Base-by-base conservation (phyloP, 2,797 vertebrate genomes). In the Clamator glandarius region DNA sequence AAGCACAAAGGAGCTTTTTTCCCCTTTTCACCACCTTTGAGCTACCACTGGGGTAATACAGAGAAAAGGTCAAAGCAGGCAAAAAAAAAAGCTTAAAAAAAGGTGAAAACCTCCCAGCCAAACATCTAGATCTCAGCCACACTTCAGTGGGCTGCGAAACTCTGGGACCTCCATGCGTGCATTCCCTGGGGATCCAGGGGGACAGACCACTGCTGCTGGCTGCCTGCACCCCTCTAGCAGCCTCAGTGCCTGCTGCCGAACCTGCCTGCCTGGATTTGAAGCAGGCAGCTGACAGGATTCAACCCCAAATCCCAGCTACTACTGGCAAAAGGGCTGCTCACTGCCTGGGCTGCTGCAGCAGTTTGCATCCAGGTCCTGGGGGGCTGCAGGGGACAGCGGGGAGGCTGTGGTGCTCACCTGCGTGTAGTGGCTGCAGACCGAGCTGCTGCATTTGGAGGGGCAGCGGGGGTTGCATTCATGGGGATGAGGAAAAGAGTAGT, bases 371-470 rank as follows among this genome's bases (percentile, higher is more conserved):
- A 3, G 25, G 16, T 48, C 5, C 52, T 0, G 5, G 36, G 29
- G 31, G 35, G 29, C 24, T 74, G 35, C 1, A 2, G 24, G 61
- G 8, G 44, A 5, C 8, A 36, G 61, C 8, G 15, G 13, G 39
- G 39, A 46, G 55, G 9, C 35, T 33, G n/a, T 1, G 14, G 75
- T 1, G 8, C 95, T 96, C 97, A 99, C 99, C 98, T 99, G 98
- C 1, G 98, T 99, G 85, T 99, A 99, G 96, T 99, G 99, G 82
- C 98, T 98, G 96, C 99, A 99, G 67, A 99, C 98, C 0, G 98
- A 96, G 28, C 98, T 97, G 0, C 92, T 97, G 96, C 99, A 99
- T 87, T 91, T 97, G 97, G 96, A 98, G 11, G 99, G 98, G 83
- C 98, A 98, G 76, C 72, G 97, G 5, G 97, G 98, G 26, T 66